Conservation (phyloP, 1,140 invertebrate genomes). For the Campoletis sonorensis region DNA sequence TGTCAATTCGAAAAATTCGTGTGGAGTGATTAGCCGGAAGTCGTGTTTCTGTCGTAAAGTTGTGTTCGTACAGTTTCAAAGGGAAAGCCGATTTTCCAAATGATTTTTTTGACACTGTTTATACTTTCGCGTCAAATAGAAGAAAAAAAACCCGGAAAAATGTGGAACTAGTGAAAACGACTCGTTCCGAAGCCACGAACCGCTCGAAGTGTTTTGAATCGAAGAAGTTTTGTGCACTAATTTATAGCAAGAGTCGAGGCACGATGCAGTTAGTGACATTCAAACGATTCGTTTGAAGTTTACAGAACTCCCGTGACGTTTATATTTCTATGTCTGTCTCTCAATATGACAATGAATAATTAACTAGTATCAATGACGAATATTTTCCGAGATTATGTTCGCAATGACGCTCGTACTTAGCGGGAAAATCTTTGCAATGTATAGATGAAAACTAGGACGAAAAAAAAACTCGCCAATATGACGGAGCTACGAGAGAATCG, state of each 20-base stretch:
- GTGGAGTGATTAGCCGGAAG: too few species aligned
- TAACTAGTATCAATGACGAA: neutral
- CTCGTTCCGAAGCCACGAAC: too few species aligned
- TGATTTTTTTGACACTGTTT: too few species aligned
- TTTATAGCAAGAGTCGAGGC: neutral
- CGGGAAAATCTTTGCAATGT: neutral
- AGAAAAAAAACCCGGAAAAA: too few species aligned
- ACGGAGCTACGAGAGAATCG: conserved; percentile 34
- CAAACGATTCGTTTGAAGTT: conserved; percentile 16
- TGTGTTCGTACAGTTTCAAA: too few species aligned
- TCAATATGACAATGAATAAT: neutral
- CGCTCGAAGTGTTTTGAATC: neutral
- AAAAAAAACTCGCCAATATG: neutral
- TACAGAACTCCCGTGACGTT: neutral
- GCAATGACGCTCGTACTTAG: neutral
- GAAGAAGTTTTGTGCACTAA: neutral
- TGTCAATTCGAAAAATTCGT: too few species aligned
- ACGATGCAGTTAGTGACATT: neutral
- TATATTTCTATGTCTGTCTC: neutral
- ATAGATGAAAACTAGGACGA: neutral
- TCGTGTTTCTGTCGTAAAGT: too few species aligned
- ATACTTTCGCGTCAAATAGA: too few species aligned
- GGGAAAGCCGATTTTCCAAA: too few species aligned
- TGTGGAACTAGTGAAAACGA: too few species aligned
- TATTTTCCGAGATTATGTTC: neutral